Base-by-base conservation (phyloP, 1,140 invertebrate species). In the Brachionus manjavacas region DNA sequence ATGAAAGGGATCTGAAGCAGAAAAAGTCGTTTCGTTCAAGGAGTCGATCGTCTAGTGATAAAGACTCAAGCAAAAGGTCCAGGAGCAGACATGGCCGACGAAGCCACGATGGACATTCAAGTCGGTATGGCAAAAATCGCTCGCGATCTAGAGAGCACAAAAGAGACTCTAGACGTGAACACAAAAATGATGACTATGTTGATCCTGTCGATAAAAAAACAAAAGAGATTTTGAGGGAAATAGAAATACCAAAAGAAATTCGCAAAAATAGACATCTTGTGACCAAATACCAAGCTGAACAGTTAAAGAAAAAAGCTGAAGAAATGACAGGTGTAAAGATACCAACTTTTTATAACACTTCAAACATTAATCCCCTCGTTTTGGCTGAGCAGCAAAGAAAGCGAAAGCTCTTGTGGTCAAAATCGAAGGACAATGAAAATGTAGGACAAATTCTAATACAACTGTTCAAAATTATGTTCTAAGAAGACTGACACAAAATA, bases 371-470 rank as follows among this genome's bases (percentile, higher is more conserved):
- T 86, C 92, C 94, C 66, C 92, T 93, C 60, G 94, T 94, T 86
- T 94, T 95, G 88, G 93, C 95, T 14, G 94, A 96, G 86, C 92
- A 95, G 89, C 93, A 94, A 66, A 94, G 96, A 87, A 96, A 96
- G 88, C 91, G 95, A 70, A 96, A 96, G 89, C 90, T 96, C 16
- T 89, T 97, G 6, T 97, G 95, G 95, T 87, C 88, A 9, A 88
- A 88, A 74, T 87, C 85, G 0, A 93, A 94, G 85, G 95, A 89
- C 64, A 85, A 87, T 84, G 85, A 85, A 74, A 86, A 94, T 86
- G 90, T 90, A 85, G 86, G 78, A 11, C 16, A 31, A 46, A n/a
- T 23, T 49, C 11, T 31, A 9, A n/a, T 7, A n/a, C 16, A 49
- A 49, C 46, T 49, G 46, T 43, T 28, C 16, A 28, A 39, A 14